Conservation (phyloP, 2,113 vertebrate species). For the Grantiella picta region DNA sequence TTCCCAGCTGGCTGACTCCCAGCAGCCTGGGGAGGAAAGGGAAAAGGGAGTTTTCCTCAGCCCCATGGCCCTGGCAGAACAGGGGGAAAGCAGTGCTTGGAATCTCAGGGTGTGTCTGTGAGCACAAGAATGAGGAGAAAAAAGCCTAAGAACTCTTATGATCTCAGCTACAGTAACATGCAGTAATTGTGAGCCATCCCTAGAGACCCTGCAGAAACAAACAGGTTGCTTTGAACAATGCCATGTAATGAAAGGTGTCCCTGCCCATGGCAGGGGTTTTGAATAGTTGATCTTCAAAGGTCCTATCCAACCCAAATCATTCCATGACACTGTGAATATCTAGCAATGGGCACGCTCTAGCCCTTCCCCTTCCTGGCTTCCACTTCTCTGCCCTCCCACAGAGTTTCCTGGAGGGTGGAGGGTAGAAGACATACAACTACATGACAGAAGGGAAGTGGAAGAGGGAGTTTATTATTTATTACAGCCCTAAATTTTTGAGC, state of each 20-base stretch:
- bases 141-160: not conserved
- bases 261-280: not conserved
- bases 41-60: rapidly evolving
- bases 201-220: not conserved
- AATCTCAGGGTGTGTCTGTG: not conserved
- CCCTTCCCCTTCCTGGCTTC: not conserved
- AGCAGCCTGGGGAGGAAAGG: not conserved
- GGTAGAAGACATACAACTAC: not conserved
- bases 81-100: not conserved
- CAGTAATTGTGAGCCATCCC: not conserved
- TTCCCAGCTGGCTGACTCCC: not conserved
- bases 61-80: not conserved
- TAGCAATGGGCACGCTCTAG: not conserved
- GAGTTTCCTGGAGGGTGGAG: not conserved
- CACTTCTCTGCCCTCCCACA: not conserved
- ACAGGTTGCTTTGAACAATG: not conserved
- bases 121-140: not conserved
- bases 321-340: not conserved
- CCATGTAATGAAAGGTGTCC: not conserved
- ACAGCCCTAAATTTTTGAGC: not conserved
- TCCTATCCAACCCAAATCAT: not conserved
- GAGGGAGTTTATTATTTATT: not conserved
- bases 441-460: not conserved
- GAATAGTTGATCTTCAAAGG: not conserved
- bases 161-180: not conserved